Evolutionary conservation across 2,888 invertebrate species (phyloP).

Genomic region (Meganola albula): DNA sequence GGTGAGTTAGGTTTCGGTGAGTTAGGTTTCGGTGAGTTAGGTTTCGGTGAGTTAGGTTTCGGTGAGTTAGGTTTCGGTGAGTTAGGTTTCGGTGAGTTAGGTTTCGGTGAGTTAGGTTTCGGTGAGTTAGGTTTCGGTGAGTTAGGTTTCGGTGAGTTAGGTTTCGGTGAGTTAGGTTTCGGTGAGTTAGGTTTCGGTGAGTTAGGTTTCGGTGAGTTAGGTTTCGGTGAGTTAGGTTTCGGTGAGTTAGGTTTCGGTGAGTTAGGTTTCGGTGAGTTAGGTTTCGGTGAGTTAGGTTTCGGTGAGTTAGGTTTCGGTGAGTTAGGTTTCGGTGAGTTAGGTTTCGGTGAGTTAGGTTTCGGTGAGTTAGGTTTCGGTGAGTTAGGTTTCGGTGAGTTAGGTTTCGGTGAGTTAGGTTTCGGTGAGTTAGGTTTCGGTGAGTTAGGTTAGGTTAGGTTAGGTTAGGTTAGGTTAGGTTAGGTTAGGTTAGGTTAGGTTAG

Average conservation of each 20-base stretch:
- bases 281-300: constrained; percentile 9
- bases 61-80: too few relatives aligned
- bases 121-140: too few relatives aligned
- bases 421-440: background rate
- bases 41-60: too few relatives aligned
- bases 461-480: constrained; percentile 14
- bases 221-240: too few relatives aligned
- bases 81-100: too few relatives aligned
- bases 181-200: too few relatives aligned
- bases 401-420: background rate
- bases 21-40: too few relatives aligned
- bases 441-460: constrained; percentile 12
- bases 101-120: too few relatives aligned
- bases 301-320: constrained; percentile 3
- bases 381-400: background rate
- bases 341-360: background rate
- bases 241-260: background rate
- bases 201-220: too few relatives aligned
- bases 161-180: too few relatives aligned
- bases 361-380: constrained; percentile 3
- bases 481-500: constrained; percentile 7
- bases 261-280: constrained; percentile 14
- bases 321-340: background rate
- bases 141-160: too few relatives aligned
- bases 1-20: too few relatives aligned